These are phyloP conservation scores for Danio aesculapii DNA, from an alignment of 2,797 vertebrate genomes.

Conservation along the genomic window DNA sequence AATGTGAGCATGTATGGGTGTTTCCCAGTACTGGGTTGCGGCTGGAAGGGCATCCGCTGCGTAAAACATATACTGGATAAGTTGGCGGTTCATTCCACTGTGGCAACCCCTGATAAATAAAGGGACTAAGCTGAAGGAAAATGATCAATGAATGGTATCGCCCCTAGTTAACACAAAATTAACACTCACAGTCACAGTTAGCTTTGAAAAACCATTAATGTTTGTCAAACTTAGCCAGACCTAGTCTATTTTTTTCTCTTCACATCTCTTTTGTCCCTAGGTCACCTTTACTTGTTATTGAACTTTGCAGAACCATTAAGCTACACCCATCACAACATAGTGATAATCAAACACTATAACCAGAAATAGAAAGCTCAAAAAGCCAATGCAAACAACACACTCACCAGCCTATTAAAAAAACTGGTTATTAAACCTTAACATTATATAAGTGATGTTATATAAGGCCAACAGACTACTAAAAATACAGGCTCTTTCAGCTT, in stretches of 20 bases:
- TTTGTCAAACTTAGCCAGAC: no score
- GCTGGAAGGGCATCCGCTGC: no score
- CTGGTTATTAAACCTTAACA: slow-evolving; percentile 65
- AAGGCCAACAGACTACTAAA: slow-evolving; percentile 70
- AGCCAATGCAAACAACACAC: not conserved
- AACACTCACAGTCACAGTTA: no score
- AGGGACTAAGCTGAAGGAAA: no score
- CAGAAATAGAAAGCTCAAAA: slow-evolving; percentile 5
- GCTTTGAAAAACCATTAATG: no score
- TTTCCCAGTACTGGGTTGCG: no score
- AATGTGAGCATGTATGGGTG: no score
- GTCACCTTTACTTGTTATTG: not conserved
- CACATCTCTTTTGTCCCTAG: not conserved
- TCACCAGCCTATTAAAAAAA: slow-evolving; percentile 21
- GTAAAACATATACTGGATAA: no score
- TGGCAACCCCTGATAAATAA: no score
- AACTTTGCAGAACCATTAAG: not conserved
- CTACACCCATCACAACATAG: not conserved
- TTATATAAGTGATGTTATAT: slow-evolving; percentile 75
- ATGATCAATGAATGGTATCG: no score
- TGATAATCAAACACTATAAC: not conserved
- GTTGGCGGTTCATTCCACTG: no score
- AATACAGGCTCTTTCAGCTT: slow-evolving; percentile 67
- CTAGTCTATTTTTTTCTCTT: not conserved
- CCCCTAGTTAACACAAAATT: no score